Evolutionary conservation across 2,113 vertebrate species (phyloP), one percentile per base, ranked within the genome.

Genomic region (Aplodontia rufa): DNA sequence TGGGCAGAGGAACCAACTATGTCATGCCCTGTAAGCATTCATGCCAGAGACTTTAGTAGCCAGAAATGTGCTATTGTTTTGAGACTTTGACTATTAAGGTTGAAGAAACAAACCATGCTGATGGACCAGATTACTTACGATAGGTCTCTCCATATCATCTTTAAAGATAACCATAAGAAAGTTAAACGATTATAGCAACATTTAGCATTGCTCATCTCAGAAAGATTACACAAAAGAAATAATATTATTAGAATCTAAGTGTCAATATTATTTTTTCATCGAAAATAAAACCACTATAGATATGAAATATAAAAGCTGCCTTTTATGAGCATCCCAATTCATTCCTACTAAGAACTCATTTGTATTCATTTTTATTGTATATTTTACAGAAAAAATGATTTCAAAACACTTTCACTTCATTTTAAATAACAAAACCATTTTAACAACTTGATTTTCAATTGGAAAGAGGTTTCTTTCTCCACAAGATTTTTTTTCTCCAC

Each of bases 231-330:
- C 66, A 93, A 85, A 89, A 76, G 28, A 47, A n/a, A 82, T 5
- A 51, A 53, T 93, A 47, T 87, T 90, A 82, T 37, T 87, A 64
- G n/a, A 92, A 62, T 68, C 30, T 74, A 60, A 32, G 14, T 37
- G 2, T 60, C 37, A 45, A 14, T 60, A 89, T 45, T 49, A 66
- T 66, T 40, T 95, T 74, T 87, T 32, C 4, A 81, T 0, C 94
- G 92, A 64, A 86, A 53, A 72, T 72, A 47, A 66, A 84, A 22
- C 92, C 90, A 76, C 86, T 62, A 0, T 92, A 84, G 95, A 91
- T 96, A 94, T 71, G 76, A 94, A 78, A 71, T 68, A 53, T 80
- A 89, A 90, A 96, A 95, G 55, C 45, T 19, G 91, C 87, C 58
- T 94, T 83, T 62, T 86, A 49, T 96, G 90, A 92, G 66, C 78